Base-by-base conservation (phyloP, 1,140 invertebrate genomes). In the Himalopsyche phryganea region DNA sequence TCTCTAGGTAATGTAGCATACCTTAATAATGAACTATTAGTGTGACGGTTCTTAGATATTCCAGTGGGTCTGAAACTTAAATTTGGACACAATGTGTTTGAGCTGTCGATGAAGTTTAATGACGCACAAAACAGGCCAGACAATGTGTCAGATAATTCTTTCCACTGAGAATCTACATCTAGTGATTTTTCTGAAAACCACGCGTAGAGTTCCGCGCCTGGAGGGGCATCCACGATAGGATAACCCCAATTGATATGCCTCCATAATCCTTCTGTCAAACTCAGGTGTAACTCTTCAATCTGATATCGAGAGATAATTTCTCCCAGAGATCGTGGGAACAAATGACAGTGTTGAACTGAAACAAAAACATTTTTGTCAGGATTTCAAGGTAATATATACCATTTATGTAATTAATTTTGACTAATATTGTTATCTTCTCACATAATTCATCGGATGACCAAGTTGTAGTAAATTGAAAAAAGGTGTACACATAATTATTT, bases 101-200 rank as follows among this genome's bases (percentile, higher is more conserved):
- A 86, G n/a, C 79, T 77, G 77, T 96, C 91, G 57, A 98, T 90
- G 71, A 97, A 97, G 79, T 98, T 98, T 5, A 99, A 76, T 1
- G 96, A 98, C 17, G 94, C 91, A 82, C 96, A 99, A 44, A 98
- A 85, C 1, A 98, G 80, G 4, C 96, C 96, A 28, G 94, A 94
- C 17, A 99, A 78, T 0, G 92, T 88, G 71, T 92, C 91, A 46
- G 90, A 90, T 33, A 98, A 72, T 60, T 89, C 85, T 65, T 85
- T 86, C 96, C 96, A 98, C 63, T 89, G 85, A 50, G 83, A 76
- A 69, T 96, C 85, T 13, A 96, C 82, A 68, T 81, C 69, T 46
- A 52, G 45, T 2, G 80, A 77, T 13, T 73, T 67, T 23, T 75
- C 65, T 33, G 79, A 80, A 73, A 98, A 98, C 93, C 94, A 96